Evolutionary conservation across 1,140 invertebrate genomes (phyloP).

Genomic region (Semibalanus balanoides): DNA sequence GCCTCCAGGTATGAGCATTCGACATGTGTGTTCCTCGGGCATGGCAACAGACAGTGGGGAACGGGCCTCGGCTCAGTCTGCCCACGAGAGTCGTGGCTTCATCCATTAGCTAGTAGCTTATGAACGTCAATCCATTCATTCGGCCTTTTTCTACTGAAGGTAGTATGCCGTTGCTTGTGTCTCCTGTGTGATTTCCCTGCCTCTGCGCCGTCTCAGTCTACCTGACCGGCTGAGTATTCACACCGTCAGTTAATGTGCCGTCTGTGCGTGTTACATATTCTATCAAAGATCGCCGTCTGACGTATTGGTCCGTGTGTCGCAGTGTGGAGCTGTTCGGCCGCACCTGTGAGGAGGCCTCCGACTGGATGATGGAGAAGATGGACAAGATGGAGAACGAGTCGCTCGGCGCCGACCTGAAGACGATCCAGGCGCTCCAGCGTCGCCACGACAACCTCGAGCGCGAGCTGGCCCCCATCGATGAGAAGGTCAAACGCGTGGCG

Average conservation of each 20-base stretch:
- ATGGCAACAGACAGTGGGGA: too few relatives aligned
- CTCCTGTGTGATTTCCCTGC: too few relatives aligned
- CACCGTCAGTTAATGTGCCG: neutral
- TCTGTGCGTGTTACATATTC: neutral
- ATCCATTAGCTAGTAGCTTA: too few relatives aligned
- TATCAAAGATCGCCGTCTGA: neutral
- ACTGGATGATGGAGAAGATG: slow-evolving; percentile 91
- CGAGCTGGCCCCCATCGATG: slow-evolving; percentile 74
- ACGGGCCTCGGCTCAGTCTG: too few relatives aligned
- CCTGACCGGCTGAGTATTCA: too few relatives aligned
- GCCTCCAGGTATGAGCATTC: slow-evolving; percentile 58
- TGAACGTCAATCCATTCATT: too few relatives aligned
- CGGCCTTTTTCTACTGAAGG: too few relatives aligned
- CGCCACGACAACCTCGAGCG: slow-evolving; percentile 77
- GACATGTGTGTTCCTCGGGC: too few relatives aligned
- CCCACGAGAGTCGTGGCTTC: too few relatives aligned
- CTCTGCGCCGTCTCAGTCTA: too few relatives aligned
- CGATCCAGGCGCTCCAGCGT: slow-evolving; percentile 75
- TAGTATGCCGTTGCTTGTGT: too few relatives aligned
- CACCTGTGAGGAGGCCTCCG: slow-evolving; percentile 78
- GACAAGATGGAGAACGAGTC: slow-evolving; percentile 51
- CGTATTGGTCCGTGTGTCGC: slow-evolving; percentile 20
- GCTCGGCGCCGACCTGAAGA: slow-evolving; percentile 70
- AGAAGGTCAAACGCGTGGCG: slow-evolving; percentile 54
- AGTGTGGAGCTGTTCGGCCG: slow-evolving; percentile 88